Percentiles rank a stretch among this genome's conserved stretches.
These are phyloP conservation scores for Heterodera schachtii DNA, from an alignment of 1,140 invertebrate genomes.

Conservation along the genomic window DNA sequence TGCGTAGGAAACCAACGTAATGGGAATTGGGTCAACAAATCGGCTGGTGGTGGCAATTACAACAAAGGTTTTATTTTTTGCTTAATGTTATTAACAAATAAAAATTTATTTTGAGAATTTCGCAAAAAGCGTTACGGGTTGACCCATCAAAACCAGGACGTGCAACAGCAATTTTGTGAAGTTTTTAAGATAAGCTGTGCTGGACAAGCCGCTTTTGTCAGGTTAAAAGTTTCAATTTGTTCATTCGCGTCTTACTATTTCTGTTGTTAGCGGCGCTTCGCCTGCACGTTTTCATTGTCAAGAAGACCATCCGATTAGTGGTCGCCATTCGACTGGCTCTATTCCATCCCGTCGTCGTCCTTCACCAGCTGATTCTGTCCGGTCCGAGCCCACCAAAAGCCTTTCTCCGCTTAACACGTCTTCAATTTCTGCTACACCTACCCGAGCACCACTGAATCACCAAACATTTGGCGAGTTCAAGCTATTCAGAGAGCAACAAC, in stretches of 20 bases:
- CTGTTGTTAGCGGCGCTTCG: not conserved
- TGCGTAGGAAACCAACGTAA: too few relatives aligned
- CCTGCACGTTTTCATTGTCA: not conserved
- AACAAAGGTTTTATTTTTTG: too few relatives aligned
- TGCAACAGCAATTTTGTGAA: too few relatives aligned
- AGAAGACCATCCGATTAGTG: not conserved
- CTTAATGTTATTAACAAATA: too few relatives aligned
- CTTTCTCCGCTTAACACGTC: not conserved
- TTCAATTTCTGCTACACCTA: not conserved
- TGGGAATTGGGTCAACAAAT: too few relatives aligned
- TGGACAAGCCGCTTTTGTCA: too few relatives aligned
- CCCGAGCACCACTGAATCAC: constrained; percentile 12
- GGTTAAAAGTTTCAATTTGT: too few relatives aligned
- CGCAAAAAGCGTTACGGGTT: too few relatives aligned
- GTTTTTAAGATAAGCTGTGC: too few relatives aligned
- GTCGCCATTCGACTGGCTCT: not conserved
- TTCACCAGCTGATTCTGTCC: not conserved
- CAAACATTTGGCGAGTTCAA: constrained; percentile 20
- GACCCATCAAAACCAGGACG: too few relatives aligned
- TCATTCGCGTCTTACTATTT: not conserved
- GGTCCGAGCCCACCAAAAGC: not conserved
- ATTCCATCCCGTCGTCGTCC: not conserved
- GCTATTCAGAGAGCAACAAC: constrained; percentile 40
- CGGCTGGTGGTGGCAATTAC: too few relatives aligned
- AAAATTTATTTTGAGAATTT: too few relatives aligned